phyloP scores from a whole-genome alignment of 2,888 invertebrate species.

The Acleris laterana region DNA sequence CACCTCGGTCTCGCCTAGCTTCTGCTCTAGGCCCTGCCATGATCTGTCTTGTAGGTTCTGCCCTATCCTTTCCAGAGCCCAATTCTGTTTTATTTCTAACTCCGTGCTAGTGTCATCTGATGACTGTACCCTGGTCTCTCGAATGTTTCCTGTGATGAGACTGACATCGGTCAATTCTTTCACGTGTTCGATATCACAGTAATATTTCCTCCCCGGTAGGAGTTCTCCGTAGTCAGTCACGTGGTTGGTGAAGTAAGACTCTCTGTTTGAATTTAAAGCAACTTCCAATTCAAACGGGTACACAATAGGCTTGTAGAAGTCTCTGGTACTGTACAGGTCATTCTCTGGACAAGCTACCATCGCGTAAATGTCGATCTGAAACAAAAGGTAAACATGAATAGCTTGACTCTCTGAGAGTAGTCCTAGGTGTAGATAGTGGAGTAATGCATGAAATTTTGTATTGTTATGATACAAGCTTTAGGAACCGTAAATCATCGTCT shows the following conservation, averaged over 20 bases:
- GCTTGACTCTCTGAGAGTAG: too few species aligned
- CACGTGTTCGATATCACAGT: slow-evolving; percentile 71
- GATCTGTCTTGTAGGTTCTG: slow-evolving; percentile 87
- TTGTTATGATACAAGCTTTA: too few species aligned
- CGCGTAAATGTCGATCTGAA: slow-evolving; percentile 95
- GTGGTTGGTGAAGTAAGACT: slow-evolving; percentile 85
- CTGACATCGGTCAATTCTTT: slow-evolving; percentile 87
- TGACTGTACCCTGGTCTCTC: slow-evolving; percentile 72
- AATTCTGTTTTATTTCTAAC: slow-evolving; percentile 76
- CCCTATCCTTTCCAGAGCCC: slow-evolving; percentile 84
- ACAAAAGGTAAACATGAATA: slow-evolving; percentile 38
- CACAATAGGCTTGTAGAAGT: slow-evolving; percentile 95
- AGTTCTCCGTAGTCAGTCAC: slow-evolving; percentile 90
- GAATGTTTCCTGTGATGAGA: slow-evolving; percentile 89
- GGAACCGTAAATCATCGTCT: too few species aligned
- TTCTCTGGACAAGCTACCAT: slow-evolving; percentile 96
- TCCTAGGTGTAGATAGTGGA: too few species aligned
- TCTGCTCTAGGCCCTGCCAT: slow-evolving; percentile 95
- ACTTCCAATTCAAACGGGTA: slow-evolving; percentile 97
- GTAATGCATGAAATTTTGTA: too few species aligned
- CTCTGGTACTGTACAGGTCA: slow-evolving; percentile 91
- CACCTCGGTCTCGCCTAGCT: slow-evolving; percentile 89
- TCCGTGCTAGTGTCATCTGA: slow-evolving; percentile 64
- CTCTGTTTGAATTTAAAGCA: slow-evolving; percentile 86
- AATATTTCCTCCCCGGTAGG: slow-evolving; percentile 85